Conservation (phyloP, 2,113 vertebrate genomes). For the Chinchilla lanigera region DNA sequence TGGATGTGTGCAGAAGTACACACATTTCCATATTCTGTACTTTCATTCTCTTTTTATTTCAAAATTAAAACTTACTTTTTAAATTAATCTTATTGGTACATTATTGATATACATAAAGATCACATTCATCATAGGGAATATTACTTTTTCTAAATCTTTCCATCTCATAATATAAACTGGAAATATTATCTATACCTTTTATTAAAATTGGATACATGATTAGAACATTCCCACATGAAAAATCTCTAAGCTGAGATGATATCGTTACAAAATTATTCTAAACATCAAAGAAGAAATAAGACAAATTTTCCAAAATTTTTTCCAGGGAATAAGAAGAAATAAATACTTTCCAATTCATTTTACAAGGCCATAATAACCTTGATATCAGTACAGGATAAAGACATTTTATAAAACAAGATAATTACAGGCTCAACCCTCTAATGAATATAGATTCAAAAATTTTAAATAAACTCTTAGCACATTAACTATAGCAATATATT, state of each 20-base stretch:
- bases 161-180: background rate
- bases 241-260: background rate
- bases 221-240: background rate
- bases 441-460: background rate
- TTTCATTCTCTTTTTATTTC: constrained; percentile 38
- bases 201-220: background rate
- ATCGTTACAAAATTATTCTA: background rate
- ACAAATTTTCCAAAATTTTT: background rate
- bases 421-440: background rate
- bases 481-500: background rate
- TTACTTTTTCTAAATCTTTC: background rate
- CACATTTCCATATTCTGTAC: background rate
- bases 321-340: background rate
- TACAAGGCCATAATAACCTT: background rate
- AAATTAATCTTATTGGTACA: background rate
- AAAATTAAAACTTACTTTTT: background rate
- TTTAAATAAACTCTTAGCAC: background rate
- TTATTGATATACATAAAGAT: background rate
- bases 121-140: background rate
- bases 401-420: background rate
- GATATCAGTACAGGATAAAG: background rate
- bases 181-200: background rate
- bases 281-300: background rate
- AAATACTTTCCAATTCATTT: background rate
- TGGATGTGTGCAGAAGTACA: background rate